Conservation (phyloP, 2,888 invertebrate genomes). For the Pyralis farinalis region DNA sequence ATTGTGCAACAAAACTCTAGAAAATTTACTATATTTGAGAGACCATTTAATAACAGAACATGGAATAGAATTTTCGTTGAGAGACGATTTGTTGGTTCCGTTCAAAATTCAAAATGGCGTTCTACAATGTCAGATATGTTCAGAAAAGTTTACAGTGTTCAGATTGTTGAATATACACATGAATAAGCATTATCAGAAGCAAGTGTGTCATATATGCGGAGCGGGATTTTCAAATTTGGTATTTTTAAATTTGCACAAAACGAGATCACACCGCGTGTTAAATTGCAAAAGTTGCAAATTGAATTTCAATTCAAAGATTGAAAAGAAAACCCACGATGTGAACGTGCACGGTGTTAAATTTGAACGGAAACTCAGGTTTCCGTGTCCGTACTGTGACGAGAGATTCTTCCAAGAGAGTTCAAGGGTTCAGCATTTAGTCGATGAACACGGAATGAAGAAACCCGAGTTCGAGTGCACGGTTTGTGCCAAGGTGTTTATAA, state of each 20-base stretch:
- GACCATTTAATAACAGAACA: slow-evolving; percentile 42
- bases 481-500: slow-evolving; percentile 56
- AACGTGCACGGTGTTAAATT: slow-evolving; percentile 28
- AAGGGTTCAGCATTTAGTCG: slow-evolving; percentile 38
- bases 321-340: slow-evolving; percentile 37
- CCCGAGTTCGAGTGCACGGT: slow-evolving; percentile 52
- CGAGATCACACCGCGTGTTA: slow-evolving; percentile 41
- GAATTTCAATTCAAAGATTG: slow-evolving; percentile 31
- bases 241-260: slow-evolving; percentile 58
- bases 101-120: slow-evolving; percentile 45
- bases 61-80: slow-evolving; percentile 30
- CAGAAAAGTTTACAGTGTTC: slow-evolving; percentile 44
- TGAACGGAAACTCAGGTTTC: slow-evolving; percentile 37
- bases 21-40: slow-evolving; percentile 32
- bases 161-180: slow-evolving; percentile 60
- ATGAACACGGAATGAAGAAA: slow-evolving; percentile 44
- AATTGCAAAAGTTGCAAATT: slow-evolving; percentile 43
- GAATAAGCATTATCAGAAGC: slow-evolving; percentile 63
- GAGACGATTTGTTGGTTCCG: slow-evolving; percentile 54
- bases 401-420: slow-evolving; percentile 42
- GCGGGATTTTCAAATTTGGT: slow-evolving; percentile 59
- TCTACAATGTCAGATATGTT: slow-evolving; percentile 56
- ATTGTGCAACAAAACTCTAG: slow-evolving; percentile 35
- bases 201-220: slow-evolving; percentile 64
- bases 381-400: slow-evolving; percentile 41